Evolutionary conservation across 2,888 invertebrate species (phyloP), one percentile per base, ranked within the genome.

Genomic region (Drosophila robusta): DNA sequence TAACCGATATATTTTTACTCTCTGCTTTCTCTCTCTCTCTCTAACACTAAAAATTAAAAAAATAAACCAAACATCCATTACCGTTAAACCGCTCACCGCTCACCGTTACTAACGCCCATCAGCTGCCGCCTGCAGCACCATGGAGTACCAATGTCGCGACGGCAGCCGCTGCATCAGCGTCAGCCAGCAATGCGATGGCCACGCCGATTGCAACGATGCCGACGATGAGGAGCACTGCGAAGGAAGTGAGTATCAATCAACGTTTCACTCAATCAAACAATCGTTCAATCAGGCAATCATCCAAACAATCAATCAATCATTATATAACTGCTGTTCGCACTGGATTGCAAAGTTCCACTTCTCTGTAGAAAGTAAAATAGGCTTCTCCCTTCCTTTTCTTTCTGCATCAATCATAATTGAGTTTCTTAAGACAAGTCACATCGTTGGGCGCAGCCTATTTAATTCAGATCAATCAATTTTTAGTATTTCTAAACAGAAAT

Each of bases 191-290:
- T 92, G 92, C 74, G 92, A 92, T 78, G 89, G 91, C 41, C 80
- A 68, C 56, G 61, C 60, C 52, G 92, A 92, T 75, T 92, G 92
- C 79, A 81, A 78, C 42, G 85, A 88, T 54, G 91, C 87, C 66
- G 92, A 92, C 50, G 92, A 92, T 65, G 92, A 92, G 80, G 90
- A 91, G 39, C 81, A 90, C 63, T 92, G 92, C 81, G 90, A 91
- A 51, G 87, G 90, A 84, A 91, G 92, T 92, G 90, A 91, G 91
- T 90, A 90, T 62, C 34, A 50, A 12, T 51, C 51, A 22, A 11
- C 50, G 29, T 9, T 18, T 45, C 26, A 55, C 32, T 16, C 47
- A 36, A 34, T 29, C 57, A 51, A 11, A 7, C 26, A 26, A 26
- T 26, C 26, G 8, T 8, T 26, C 44, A 57, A n/a, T 38, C 50